phyloP scores from a whole-genome alignment of 2,888 invertebrate species.

The Unio delphinus region DNA sequence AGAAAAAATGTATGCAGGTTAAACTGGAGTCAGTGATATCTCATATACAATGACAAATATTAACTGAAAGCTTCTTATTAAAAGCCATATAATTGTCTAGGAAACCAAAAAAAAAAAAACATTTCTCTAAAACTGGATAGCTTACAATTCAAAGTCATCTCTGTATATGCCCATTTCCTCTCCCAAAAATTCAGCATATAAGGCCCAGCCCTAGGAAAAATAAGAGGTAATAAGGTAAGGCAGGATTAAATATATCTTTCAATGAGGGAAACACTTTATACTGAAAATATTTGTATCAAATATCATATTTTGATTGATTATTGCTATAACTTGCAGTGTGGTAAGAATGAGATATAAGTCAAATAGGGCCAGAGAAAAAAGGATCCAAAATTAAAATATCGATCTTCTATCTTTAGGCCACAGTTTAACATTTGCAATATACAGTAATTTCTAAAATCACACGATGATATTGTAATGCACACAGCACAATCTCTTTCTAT shows the following conservation, averaged over 20 bases:
- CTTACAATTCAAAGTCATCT: constrained; percentile 63
- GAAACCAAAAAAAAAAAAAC: neutral
- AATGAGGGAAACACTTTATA: neutral
- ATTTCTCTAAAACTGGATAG: constrained; percentile 1
- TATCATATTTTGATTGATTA: neutral
- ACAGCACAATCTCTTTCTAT: no score
- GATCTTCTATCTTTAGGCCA: no score
- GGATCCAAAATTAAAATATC: no score
- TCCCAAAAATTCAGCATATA: constrained; percentile 68
- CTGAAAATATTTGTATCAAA: neutral
- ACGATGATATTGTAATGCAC: no score
- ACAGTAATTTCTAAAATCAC: no score
- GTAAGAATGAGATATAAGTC: no score
- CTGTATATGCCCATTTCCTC: constrained; percentile 68
- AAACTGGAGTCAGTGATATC: no score
- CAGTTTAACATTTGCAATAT: no score
- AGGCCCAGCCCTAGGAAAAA: constrained; percentile 73
- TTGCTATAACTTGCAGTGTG: neutral
- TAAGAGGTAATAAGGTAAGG: neutral
- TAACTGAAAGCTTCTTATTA: neutral
- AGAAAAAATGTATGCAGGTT: no score
- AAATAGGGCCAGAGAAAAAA: no score
- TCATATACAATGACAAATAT: no score
- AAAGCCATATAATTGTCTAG: neutral
- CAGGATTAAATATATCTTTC: neutral